These are phyloP conservation scores for Cryptus armator DNA, from an alignment of 2,888 invertebrate genomes.

Conservation along the genomic window DNA sequence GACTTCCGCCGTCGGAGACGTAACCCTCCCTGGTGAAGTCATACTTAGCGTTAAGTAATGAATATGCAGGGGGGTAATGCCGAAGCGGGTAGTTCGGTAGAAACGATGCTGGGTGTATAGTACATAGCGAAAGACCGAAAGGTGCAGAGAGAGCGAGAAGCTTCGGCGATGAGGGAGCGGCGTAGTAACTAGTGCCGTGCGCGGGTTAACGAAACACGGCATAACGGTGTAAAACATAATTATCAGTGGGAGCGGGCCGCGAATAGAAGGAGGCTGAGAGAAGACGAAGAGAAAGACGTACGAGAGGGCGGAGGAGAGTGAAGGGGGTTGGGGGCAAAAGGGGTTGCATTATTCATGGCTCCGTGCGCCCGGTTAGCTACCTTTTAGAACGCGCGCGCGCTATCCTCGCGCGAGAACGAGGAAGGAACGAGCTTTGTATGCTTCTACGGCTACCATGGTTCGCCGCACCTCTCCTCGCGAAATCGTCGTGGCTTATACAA, in stretches of 20 bases:
- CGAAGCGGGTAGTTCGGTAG: constrained; percentile 75
- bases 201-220: constrained; percentile 82
- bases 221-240: constrained; percentile 83
- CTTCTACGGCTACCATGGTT: neutral
- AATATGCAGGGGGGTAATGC: constrained; percentile 80
- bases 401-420: neutral
- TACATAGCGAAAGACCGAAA: constrained; percentile 35
- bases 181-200: constrained; percentile 66
- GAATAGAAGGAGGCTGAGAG: constrained; percentile 73
- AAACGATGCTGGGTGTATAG: constrained; percentile 23
- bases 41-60: constrained; percentile 81
- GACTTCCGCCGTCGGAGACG: constrained; percentile 67
- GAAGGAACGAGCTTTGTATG: constrained; percentile 47
- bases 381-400: constrained; percentile 76
- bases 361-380: constrained; percentile 78
- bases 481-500: constrained; percentile 75
- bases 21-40: constrained; percentile 73
- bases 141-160: constrained; percentile 11
- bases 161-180: constrained; percentile 64
- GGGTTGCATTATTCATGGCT: constrained; percentile 81
- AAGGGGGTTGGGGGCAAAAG: neutral
- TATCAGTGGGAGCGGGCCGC: constrained; percentile 79
- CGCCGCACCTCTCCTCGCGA: constrained; percentile 56
- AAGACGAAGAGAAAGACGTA: constrained; percentile 77
- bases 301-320: constrained; percentile 58